Conservation (phyloP, 2,888 invertebrate genomes). For the Drosophila nr. medialis region DNA sequence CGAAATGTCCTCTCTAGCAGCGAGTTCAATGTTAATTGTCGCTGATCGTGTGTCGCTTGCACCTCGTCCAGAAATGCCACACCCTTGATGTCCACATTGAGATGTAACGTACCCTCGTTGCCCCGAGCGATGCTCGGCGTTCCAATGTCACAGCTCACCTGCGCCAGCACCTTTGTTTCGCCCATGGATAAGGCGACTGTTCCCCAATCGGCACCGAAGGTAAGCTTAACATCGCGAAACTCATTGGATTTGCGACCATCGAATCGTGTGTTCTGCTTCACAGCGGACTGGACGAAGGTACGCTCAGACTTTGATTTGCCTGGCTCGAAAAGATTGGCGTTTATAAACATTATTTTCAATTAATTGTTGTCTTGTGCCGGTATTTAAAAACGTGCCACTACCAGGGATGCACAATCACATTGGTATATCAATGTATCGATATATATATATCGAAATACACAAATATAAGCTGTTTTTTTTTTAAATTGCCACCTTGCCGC, state of each 20-base stretch:
- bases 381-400: conserved; percentile 54
- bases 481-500: not conserved
- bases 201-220: conserved; percentile 94
- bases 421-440: not conserved
- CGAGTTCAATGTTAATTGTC: conserved; percentile 90
- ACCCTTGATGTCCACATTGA: conserved; percentile 95
- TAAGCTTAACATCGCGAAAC: conserved; percentile 89
- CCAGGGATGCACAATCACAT: conserved; percentile 18
- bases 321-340: conserved; percentile 65
- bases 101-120: conserved; percentile 93
- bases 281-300: conserved; percentile 56
- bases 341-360: conserved; percentile 57
- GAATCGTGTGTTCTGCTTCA: conserved; percentile 85
- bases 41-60: conserved; percentile 89
- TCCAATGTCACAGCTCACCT: conserved; percentile 94
- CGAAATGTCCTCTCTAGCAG: conserved; percentile 94
- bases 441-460: not conserved
- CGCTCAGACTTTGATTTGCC: conserved; percentile 67
- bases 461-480: not conserved
- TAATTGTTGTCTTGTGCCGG: conserved; percentile 41
- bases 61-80: conserved; percentile 92
- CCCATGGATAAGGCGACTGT: conserved; percentile 91
- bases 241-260: conserved; percentile 92
- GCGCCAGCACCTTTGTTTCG: conserved; percentile 93
- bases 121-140: conserved; percentile 93